phyloP scores from a whole-genome alignment of 2,797 vertebrate species.

The Chrosomus eos region DNA sequence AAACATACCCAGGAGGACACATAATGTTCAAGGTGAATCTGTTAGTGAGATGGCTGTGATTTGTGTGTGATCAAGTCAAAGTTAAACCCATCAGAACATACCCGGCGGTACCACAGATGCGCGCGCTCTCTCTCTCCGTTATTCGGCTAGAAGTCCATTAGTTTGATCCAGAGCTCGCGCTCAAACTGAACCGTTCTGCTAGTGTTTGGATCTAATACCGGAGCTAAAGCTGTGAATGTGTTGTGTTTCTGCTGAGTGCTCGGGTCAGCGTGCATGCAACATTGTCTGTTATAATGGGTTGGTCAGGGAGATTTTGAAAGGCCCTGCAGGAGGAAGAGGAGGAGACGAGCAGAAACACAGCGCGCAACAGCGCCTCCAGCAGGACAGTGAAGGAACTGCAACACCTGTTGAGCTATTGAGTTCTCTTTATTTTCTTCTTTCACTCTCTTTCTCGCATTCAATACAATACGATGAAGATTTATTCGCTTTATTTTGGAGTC shows the following conservation, averaged over 20 bases:
- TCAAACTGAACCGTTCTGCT: neutral
- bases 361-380: neutral
- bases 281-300: constrained; percentile 24
- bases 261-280: neutral
- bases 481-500: neutral
- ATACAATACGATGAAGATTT: neutral
- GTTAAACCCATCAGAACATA: constrained; percentile 7
- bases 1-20: neutral
- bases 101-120: neutral
- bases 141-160: constrained; percentile 27
- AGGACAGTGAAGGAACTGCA: neutral
- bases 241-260: neutral
- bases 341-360: constrained; percentile 61
- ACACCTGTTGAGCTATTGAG: neutral
- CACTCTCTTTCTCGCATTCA: neutral
- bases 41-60: neutral
- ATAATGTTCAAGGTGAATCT: neutral
- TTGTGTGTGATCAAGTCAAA: neutral
- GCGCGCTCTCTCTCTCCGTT: constrained; percentile 13
- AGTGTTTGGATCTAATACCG: neutral
- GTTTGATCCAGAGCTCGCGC: constrained; percentile 11
- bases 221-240: neutral
- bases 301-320: constrained; percentile 75
- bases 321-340: constrained; percentile 75
- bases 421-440: neutral